phyloP scores from a whole-genome alignment of 1,140 invertebrate genomes.

The Eulimnadia texana region DNA sequence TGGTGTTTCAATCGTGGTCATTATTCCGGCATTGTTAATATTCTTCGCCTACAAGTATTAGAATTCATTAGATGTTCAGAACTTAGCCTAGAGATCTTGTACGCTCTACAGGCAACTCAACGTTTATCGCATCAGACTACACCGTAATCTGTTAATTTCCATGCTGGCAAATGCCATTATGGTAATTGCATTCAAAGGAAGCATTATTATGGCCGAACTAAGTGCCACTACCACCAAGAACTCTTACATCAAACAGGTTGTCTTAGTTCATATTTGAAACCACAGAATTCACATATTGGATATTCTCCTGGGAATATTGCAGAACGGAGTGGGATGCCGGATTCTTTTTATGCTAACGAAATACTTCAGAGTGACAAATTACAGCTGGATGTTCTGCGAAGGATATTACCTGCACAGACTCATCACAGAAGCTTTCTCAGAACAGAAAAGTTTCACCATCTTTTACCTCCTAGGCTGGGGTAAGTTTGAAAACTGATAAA shows the following conservation, averaged over 20 bases:
- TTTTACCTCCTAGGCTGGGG: conserved; percentile 41
- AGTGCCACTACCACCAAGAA: conserved; percentile 18
- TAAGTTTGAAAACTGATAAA: conserved; percentile 26
- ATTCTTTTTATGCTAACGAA: conserved; percentile 32
- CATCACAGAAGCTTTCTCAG: conserved; percentile 36
- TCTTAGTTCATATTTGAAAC: too few species aligned
- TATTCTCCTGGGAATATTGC: too few species aligned
- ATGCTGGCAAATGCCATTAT: conserved; percentile 33
- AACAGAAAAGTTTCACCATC: conserved; percentile 32
- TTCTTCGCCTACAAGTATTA: conserved; percentile 32
- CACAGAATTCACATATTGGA: too few species aligned
- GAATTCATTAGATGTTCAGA: too few species aligned
- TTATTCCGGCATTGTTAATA: conserved; percentile 32
- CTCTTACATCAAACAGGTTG: conserved; percentile 21
- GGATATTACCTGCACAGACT: conserved; percentile 37
- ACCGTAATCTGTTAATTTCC: conserved; percentile 38
- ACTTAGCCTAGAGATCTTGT: too few species aligned
- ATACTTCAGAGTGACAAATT: conserved; percentile 39
- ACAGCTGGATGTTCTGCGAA: conserved; percentile 46
- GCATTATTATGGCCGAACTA: conserved; percentile 29
- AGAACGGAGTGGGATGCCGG: conserved; percentile 32
- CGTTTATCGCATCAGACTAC: conserved; percentile 35
- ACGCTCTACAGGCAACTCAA: conserved; percentile 29
- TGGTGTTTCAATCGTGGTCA: conserved; percentile 27
- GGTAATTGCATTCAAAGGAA: conserved; percentile 30